Percentiles rank a stretch among this genome's conserved stretches.
These are phyloP conservation scores for Belonocnema kinseyi DNA, from an alignment of 1,140 invertebrate species.

Conservation along the genomic window DNA sequence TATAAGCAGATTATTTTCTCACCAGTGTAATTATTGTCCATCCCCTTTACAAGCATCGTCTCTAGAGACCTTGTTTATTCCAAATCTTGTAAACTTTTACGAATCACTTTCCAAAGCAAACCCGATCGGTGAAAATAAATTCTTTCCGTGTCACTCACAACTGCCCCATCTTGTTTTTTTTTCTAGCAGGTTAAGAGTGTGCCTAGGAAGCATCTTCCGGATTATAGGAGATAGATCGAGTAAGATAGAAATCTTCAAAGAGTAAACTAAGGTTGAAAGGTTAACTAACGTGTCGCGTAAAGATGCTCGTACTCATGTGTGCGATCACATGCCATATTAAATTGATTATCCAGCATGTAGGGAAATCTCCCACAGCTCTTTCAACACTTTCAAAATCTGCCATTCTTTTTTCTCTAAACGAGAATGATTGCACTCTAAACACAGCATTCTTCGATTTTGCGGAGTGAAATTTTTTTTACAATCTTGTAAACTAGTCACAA, in stretches of 20 bases:
- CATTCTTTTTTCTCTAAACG: not conserved
- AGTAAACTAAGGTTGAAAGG: not conserved
- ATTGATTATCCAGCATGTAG: not conserved
- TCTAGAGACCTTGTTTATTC: not conserved
- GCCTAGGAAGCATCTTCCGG: not conserved
- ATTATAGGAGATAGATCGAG: not conserved
- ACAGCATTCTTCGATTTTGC: not conserved
- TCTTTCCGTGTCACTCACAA: too few relatives aligned
- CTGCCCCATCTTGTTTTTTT: too few relatives aligned
- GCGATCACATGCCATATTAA: not conserved
- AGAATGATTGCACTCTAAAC: not conserved
- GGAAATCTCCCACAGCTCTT: not conserved
- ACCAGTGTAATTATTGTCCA: not conserved
- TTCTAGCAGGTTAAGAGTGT: not conserved
- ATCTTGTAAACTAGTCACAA: not conserved
- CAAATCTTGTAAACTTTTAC: not conserved
- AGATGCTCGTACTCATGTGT: not conserved
- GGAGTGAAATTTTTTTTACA: not conserved
- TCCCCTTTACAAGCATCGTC: not conserved
- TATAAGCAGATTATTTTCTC: not conserved
- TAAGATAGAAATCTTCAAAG: not conserved
- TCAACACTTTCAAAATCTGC: constrained; percentile 14
- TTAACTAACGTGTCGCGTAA: constrained; percentile 14
- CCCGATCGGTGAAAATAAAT: too few relatives aligned
- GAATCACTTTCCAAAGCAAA: too few relatives aligned